Base-by-base conservation (phyloP, 2,888 invertebrate species). In the Gastrophysa polygoni region DNA sequence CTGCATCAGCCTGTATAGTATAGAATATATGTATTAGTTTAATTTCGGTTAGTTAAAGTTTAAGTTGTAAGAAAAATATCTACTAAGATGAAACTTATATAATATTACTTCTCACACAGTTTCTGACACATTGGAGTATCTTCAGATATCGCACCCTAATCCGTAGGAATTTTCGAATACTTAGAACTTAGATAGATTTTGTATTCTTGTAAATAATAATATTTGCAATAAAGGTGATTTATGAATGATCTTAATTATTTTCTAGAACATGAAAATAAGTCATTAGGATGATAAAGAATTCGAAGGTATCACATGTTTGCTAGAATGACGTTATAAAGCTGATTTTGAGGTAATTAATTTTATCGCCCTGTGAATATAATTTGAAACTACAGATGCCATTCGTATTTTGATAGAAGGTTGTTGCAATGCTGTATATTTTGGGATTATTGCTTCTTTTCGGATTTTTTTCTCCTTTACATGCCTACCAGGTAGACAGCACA, bases 161-260 rank as follows among this genome's bases (percentile, higher is more conserved):
- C 24, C 16, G 14, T 28, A 16, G 17, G 10, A 24, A 24, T 24
- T 5, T 24, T 24, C 24, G 7, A 24, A 5, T 24, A 5, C 24
- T 24, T 24, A 24, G 4, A 24, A 24, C 7, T 5, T 24, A 14
- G 4, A 38, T 54, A 46, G 17, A 52, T 14, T 52, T 54, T 54
- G 10, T 43, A 54, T 54, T 24, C 21, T 21, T 54, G 54, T 54
- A 54, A 20, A 54, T 54, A 54, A 0, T 24, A 43, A 20, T 14
- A 21, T 54, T 24, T 16, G 54, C 44, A 54, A 54, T 54, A 54
- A 54, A 54, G 38, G 24, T 44, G 11, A 54, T 54, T 38, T 38
- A 38, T 38, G 14, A 38, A 38, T 38, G 14, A 38, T 38, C 38
- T 38, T n/a, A n/a, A n/a, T n/a, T 14, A 4, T 38, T n/a, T 43